phyloP scores from a whole-genome alignment of 2,888 invertebrate genomes.

The Eulithis prunata region DNA sequence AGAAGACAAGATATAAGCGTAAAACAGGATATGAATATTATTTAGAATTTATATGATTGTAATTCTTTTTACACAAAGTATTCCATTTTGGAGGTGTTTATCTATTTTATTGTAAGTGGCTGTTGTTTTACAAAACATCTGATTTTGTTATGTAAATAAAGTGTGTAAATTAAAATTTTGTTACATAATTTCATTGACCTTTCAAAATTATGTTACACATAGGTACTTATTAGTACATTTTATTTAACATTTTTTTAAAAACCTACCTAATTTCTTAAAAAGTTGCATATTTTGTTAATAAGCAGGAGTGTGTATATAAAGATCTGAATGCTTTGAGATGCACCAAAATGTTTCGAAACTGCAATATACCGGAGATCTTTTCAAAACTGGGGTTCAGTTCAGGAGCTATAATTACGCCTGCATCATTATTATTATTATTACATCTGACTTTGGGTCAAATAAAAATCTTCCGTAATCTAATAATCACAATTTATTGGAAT shows the following conservation, averaged over 20 bases:
- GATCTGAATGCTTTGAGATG: no score
- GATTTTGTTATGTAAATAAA: slow-evolving; percentile 49
- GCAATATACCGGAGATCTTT: no score
- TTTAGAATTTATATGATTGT: slow-evolving; percentile 38
- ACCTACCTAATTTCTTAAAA: no score
- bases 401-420: no score
- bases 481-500: slow-evolving; percentile 83
- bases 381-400: no score
- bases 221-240: no score
- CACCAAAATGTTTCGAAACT: no score
- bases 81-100: slow-evolving; percentile 49
- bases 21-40: slow-evolving; percentile 10
- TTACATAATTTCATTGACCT: slow-evolving; percentile 3
- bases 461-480: slow-evolving; percentile 60
- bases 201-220: neutral
- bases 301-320: no score
- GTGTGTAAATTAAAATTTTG: slow-evolving; percentile 40
- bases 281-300: no score
- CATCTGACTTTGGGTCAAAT: slow-evolving; percentile 27
- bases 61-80: slow-evolving; percentile 45
- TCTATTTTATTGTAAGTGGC: slow-evolving; percentile 41
- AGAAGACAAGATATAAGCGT: neutral
- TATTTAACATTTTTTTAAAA: no score
- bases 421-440: no score
- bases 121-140: slow-evolving; percentile 42